These are phyloP conservation scores for Nanorana parkeri DNA, from an alignment of 2,113 vertebrate species.

Conservation along the genomic window DNA sequence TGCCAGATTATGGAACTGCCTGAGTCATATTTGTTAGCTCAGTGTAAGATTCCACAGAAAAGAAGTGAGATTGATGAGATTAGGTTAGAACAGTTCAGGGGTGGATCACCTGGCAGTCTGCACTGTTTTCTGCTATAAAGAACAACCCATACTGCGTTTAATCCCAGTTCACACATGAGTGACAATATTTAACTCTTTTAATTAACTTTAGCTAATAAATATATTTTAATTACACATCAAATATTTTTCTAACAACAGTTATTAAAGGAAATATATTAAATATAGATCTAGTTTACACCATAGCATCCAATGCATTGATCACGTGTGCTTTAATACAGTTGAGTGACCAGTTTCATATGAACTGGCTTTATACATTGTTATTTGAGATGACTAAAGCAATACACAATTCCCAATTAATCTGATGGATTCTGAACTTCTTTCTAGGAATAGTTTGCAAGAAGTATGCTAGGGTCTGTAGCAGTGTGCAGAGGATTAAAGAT, in stretches of 20 bases:
- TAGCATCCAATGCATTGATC: too few species aligned
- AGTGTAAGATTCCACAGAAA: constrained; percentile 20
- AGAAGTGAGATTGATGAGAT: constrained; percentile 20
- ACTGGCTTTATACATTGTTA: too few species aligned
- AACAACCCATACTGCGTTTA: neutral
- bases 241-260: neutral
- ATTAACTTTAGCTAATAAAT: neutral
- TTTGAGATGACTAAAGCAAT: too few species aligned
- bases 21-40: constrained; percentile 28
- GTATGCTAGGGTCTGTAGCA: too few species aligned
- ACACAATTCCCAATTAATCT: too few species aligned
- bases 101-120: constrained; percentile 18
- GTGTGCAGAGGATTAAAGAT: too few species aligned
- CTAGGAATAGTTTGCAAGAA: too few species aligned
- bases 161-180: constrained; percentile 8
- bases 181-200: neutral
- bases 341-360: too few species aligned
- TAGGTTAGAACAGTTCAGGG: constrained; percentile 7
- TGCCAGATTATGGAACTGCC: neutral
- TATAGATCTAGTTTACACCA: neutral
- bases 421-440: too few species aligned
- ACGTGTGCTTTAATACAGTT: too few species aligned
- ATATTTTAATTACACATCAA: neutral
- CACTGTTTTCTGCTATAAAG: neutral
- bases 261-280: neutral